Evolutionary conservation across 2,113 vertebrate species (phyloP).

Genomic region (Melanostigma gelatinosum): DNA sequence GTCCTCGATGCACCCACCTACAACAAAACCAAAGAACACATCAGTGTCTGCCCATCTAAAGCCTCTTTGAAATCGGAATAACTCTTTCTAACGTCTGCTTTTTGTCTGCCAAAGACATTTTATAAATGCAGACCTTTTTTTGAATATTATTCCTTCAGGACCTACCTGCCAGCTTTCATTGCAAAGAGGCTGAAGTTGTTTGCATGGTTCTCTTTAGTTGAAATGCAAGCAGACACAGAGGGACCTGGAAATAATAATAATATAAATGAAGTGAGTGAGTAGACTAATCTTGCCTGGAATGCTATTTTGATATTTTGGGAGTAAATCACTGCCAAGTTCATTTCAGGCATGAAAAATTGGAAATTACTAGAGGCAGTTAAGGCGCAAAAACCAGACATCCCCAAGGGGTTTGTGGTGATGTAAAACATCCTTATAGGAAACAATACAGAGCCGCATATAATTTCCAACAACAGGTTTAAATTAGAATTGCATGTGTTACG

Average conservation of each 20-base stretch:
- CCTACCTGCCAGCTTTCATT: slow-evolving; percentile 14
- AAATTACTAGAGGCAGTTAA: slow-evolving; percentile 24
- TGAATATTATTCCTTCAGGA: slow-evolving; percentile 1
- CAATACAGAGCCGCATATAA: slow-evolving; percentile 31
- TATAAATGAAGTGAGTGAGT: slow-evolving; percentile 18
- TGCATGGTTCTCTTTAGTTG: neutral
- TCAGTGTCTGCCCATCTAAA: neutral
- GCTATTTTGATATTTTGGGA: slow-evolving; percentile 32
- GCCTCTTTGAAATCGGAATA: neutral
- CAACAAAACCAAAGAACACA: neutral
- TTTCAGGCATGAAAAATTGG: slow-evolving; percentile 32
- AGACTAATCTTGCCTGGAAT: slow-evolving; percentile 44
- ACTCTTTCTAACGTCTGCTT: neutral
- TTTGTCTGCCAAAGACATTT: neutral
- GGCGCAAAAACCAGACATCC: slow-evolving; percentile 41
- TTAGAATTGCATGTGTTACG: slow-evolving; percentile 21
- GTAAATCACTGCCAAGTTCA: slow-evolving; percentile 41
- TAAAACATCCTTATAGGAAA: slow-evolving; percentile 59
- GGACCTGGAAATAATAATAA: slow-evolving; percentile 25
- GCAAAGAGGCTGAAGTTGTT: slow-evolving; percentile 26
- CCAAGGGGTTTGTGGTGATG: slow-evolving; percentile 41
- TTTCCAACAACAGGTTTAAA: slow-evolving; percentile 45
- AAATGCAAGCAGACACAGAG: slow-evolving; percentile 43
- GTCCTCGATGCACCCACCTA: slow-evolving; percentile 24
- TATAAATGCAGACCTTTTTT: neutral